A percentile compares a stretch with the other conserved stretches of the same genome.
Evolutionary conservation across 2,888 invertebrate genomes (phyloP).

Genomic region (Ectemnius lituratus): DNA sequence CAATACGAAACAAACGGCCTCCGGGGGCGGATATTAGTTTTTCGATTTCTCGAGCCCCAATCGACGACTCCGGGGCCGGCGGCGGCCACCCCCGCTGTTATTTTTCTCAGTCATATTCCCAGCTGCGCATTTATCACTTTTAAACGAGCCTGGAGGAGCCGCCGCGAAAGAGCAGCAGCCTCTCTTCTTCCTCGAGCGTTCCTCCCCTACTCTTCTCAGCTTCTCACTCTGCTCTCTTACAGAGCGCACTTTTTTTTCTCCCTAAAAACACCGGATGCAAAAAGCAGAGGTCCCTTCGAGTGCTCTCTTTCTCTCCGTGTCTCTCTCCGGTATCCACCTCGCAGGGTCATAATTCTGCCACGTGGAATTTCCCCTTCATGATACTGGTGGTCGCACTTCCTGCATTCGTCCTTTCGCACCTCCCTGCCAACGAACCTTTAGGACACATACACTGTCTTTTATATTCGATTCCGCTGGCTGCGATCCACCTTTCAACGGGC

Average conservation of each 20-base stretch:
- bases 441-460: conserved; percentile 18
- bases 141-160: conserved; percentile 67
- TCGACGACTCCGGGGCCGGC: conserved; percentile 58
- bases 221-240: conserved; percentile 9
- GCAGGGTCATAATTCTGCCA: conserved; percentile 61
- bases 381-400: conserved; percentile 40
- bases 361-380: conserved; percentile 51
- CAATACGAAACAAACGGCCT: conserved; percentile 78
- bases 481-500: neutral
- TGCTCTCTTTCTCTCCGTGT: conserved; percentile 24
- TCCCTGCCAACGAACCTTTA: conserved; percentile 47
- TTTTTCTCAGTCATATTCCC: conserved; percentile 77
- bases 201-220: neutral
- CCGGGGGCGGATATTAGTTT: conserved; percentile 77
- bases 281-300: conserved; percentile 39
- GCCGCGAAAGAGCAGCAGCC: conserved; percentile 17
- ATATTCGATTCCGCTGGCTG: conserved; percentile 10
- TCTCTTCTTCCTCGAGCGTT: conserved; percentile 23
- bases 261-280: conserved; percentile 39
- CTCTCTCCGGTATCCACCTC: conserved; percentile 33
- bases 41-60: conserved; percentile 72
- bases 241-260: neutral
- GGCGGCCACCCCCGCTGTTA: conserved; percentile 56
- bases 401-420: conserved; percentile 69
- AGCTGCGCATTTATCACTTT: conserved; percentile 76